Base-by-base conservation (phyloP, 1,140 invertebrate species). In the Meloidogyne hapla region DNA sequence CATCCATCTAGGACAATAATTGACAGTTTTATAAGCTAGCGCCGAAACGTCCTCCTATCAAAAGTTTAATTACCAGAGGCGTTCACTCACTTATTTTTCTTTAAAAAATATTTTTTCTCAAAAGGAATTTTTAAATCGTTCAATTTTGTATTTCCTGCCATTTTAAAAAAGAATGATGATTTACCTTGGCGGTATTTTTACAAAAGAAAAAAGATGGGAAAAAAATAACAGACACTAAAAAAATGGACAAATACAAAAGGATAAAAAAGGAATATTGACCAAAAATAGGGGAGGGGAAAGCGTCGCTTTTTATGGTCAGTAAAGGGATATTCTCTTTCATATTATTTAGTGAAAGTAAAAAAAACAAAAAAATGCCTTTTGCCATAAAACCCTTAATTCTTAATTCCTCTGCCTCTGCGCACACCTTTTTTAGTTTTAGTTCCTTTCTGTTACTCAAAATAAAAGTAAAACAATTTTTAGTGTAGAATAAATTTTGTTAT, bases 181-280 rank as follows among this genome's bases (percentile, higher is more conserved):
- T 21, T 56, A n/a, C n/a, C 18, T 45, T 45, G n/a, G 48, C 48
- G 48, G 48, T 56, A 56, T 56, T 56, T 21, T n/a, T 18, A 56
- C 18, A 56, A 56, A 56, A 56, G 48, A 21, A 56, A 48, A 56
- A 56, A 5, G 45, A 48, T 48, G 45, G 45, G 45, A 56, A 56
- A n/a, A n/a, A 21, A 56, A 13, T 2, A 18, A 48, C 12, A n/a
- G n/a, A 33, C n/a, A n/a, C 33, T 33, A 5, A 56, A 56, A 56
- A 56, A 21, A 56, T 56, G 48, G n/a, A 56, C 48, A 56, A 56
- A 56, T 56, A 56, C 48, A 56, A 56, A 56, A 56, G 48, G 18
- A 56, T 33, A 33, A 6, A 33, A 33, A 56, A 56, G n/a, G 18
- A 56, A 56, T n/a, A 56, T 56, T 56, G 18, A 56, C 48, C 48